These are phyloP conservation scores for Eueides isabella DNA, from an alignment of 1,140 invertebrate genomes.

Conservation along the genomic window DNA sequence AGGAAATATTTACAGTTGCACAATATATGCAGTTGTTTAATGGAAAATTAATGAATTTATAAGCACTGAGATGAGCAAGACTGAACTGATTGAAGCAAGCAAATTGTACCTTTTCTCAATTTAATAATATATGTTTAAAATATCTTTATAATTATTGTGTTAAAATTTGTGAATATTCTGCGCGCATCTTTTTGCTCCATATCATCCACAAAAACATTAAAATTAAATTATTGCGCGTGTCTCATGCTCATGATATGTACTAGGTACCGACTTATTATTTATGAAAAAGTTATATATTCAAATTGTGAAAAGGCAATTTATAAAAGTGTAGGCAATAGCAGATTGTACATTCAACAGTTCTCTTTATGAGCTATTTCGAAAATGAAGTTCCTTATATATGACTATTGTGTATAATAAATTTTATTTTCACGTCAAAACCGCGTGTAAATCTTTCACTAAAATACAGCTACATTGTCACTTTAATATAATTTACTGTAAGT, in stretches of 20 bases:
- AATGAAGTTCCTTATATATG: constrained; percentile 30
- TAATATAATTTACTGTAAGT: constrained; percentile 61
- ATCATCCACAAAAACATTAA: neutral
- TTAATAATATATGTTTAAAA: neutral
- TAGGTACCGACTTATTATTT: neutral
- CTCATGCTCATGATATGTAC: neutral
- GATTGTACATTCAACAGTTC: constrained; percentile 32
- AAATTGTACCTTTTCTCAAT: neutral
- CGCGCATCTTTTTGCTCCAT: neutral
- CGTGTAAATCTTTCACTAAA: constrained; percentile 51
- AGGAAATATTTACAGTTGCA: constrained; percentile 22
- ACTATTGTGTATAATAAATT: constrained; percentile 51
- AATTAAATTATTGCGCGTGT: neutral
- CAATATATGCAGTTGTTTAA: constrained; percentile 3
- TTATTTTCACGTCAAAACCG: constrained; percentile 49
- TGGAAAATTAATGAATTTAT: constrained; percentile 8
- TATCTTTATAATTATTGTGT: neutral
- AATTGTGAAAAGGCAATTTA: constrained; percentile 11
- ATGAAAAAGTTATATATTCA: neutral
- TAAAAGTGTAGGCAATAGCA: constrained; percentile 17
- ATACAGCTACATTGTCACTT: constrained; percentile 56
- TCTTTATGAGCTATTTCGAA: constrained; percentile 31
- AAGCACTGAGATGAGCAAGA: neutral
- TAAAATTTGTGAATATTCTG: neutral
- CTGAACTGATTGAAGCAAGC: no score